These are phyloP conservation scores for Stegodyphus dumicola DNA, from an alignment of 1,140 invertebrate species.

Conservation along the genomic window DNA sequence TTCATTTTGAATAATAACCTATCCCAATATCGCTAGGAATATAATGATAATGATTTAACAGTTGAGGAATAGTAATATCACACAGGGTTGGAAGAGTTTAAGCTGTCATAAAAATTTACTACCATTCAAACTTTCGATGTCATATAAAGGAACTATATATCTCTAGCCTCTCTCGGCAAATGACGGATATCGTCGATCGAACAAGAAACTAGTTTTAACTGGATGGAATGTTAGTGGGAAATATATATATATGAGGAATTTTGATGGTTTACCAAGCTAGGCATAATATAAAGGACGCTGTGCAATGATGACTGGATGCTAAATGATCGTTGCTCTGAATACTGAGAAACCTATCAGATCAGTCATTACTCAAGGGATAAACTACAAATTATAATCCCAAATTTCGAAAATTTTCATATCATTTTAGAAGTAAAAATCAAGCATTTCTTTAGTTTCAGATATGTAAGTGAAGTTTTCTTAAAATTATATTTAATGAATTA, in stretches of 20 bases:
- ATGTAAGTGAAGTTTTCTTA: no score
- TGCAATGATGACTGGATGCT: conserved; percentile 1
- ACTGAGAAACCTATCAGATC: background rate
- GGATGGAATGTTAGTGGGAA: no score
- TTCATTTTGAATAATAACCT: no score
- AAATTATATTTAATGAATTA: no score
- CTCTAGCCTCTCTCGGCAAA: background rate
- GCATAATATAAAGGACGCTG: background rate
- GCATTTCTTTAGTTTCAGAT: no score
- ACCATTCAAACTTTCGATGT: conserved; percentile 31
- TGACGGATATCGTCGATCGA: background rate
- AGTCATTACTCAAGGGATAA: background rate
- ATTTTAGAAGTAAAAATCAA: no score
- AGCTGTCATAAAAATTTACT: conserved; percentile 4
- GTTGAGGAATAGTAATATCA: no score
- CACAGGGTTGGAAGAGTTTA: no score
- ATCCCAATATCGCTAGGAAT: no score
- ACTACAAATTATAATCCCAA: background rate
- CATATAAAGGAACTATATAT: background rate
- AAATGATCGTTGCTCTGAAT: background rate
- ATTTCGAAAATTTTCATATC: no score
- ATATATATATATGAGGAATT: background rate
- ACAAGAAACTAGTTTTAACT: background rate
- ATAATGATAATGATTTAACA: no score
- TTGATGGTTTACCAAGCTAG: background rate